Conservation (phyloP, 2,113 vertebrate genomes). For the Mugil cephalus region DNA sequence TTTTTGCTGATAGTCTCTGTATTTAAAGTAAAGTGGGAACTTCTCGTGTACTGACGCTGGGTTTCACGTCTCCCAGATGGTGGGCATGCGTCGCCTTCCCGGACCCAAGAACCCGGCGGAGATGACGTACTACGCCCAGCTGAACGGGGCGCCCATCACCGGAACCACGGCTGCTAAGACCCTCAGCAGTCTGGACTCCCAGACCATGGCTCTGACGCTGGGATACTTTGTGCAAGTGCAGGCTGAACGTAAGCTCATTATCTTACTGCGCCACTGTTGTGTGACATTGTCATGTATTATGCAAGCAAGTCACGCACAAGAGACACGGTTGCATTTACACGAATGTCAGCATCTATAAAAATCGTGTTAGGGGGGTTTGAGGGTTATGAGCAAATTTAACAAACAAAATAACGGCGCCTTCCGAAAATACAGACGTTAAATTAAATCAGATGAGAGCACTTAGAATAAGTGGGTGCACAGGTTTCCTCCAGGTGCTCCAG, state of each 20-base stretch:
- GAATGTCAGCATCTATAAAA: background rate
- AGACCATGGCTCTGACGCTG: conserved; percentile 95
- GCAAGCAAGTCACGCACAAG: background rate
- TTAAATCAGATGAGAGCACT: too few species aligned
- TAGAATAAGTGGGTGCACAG: too few species aligned
- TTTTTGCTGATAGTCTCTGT: background rate
- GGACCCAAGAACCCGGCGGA: conserved; percentile 96
- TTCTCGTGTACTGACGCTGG: too few species aligned
- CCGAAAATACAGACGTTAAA: too few species aligned
- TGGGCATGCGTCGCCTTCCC: conserved; percentile 92
- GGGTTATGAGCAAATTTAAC: background rate
- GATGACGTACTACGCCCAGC: conserved; percentile 93
- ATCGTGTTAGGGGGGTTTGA: background rate
- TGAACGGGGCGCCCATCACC: conserved; percentile 90
- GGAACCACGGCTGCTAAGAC: conserved; percentile 94
- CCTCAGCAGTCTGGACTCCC: conserved; percentile 95
- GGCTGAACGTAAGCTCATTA: conserved; percentile 91
- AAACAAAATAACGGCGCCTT: too few species aligned
- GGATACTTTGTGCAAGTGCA: conserved; percentile 96
- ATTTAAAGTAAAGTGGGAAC: conserved; percentile 1
- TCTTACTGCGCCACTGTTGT: background rate
- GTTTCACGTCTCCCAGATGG: conserved; percentile 92
- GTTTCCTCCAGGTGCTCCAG: too few species aligned
- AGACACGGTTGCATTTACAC: background rate
- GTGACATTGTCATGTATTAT: background rate